Evolutionary conservation across 2,888 invertebrate genomes (phyloP), one percentile per base, ranked within the genome.

Genomic region (Platycnemis pennipes): DNA sequence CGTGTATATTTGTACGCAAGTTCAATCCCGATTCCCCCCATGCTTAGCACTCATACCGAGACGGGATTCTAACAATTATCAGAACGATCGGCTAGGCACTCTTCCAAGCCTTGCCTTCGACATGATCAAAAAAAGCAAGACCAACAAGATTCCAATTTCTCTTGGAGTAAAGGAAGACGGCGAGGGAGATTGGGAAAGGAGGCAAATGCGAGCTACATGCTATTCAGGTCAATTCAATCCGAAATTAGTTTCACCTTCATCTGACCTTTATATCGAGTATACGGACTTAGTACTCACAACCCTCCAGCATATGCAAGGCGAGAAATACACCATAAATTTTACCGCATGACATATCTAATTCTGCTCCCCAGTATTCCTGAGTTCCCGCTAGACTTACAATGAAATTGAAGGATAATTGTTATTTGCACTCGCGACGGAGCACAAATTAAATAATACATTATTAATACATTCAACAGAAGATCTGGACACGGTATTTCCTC

Each of bases 191-290:
- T 7, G 46, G 87, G 87, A 46, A 87, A 45, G 22, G 87, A 45
- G 49, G 45, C 19, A 37, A 63, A 37, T 63, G 44, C 91, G 91
- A 42, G 63, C 91, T 44, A n/a, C 45, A 63, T 89, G 22, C 63
- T 53, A 91, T 91, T 91, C 44, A 69, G 69, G 91, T n/a, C 91
- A 91, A 63, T 37, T n/a, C 63, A 22, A n/a, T n/a, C 42, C n/a
- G 89, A 56, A 42, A 89, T 89, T 56, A 63, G 91, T 91, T 63
- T 91, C 91, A 63, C 91, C 91, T 69, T 45, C 46, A n/a, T 42
- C 69, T 56, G 53, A 37, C 37, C 77, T 37, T 31, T 31, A 16
- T 11, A 77, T 77, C 77, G 37, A 77, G 11, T 77, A 16, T 16
- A 77, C 37, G 31, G 13, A 37, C 77, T 37, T 16, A 77, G 31